phyloP scores from a whole-genome alignment of 2,113 vertebrate species.

The Eudyptes chrysolophus region DNA sequence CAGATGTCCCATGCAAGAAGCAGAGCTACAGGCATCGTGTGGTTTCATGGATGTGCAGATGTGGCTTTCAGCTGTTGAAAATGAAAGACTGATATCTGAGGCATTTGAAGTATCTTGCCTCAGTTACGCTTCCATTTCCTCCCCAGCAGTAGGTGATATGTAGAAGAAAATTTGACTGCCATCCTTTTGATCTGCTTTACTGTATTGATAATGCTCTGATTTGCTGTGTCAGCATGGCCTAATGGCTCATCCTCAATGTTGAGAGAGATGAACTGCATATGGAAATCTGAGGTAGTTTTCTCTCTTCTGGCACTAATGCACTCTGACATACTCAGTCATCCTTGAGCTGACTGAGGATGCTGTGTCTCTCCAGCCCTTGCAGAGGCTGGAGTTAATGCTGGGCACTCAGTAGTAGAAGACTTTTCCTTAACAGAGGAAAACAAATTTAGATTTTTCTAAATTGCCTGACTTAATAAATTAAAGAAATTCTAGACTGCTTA shows the following conservation, averaged over 20 bases:
- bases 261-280: not conserved
- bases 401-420: not conserved
- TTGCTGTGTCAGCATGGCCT: not conserved
- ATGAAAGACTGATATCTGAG: not conserved
- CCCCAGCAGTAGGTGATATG: not conserved
- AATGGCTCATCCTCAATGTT: not conserved
- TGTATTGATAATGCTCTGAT: not conserved
- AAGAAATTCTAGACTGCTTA: not conserved
- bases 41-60: not conserved
- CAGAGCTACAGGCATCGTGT: not conserved
- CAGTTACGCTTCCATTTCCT: constrained; percentile 12
- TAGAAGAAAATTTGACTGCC: not conserved
- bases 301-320: not conserved
- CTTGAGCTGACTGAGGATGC: not conserved
- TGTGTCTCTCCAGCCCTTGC: not conserved
- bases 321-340: not conserved
- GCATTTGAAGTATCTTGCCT: constrained; percentile 1
- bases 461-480: not conserved
- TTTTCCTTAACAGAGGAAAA: not conserved
- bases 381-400: not conserved
- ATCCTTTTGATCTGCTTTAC: not conserved
- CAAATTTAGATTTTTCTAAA: not conserved
- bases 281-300: not conserved
- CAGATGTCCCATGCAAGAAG: not conserved
- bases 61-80: constrained; percentile 26